Evolutionary conservation across 1,140 invertebrate genomes (phyloP).

Genomic region (Ganaspis sp.): DNA sequence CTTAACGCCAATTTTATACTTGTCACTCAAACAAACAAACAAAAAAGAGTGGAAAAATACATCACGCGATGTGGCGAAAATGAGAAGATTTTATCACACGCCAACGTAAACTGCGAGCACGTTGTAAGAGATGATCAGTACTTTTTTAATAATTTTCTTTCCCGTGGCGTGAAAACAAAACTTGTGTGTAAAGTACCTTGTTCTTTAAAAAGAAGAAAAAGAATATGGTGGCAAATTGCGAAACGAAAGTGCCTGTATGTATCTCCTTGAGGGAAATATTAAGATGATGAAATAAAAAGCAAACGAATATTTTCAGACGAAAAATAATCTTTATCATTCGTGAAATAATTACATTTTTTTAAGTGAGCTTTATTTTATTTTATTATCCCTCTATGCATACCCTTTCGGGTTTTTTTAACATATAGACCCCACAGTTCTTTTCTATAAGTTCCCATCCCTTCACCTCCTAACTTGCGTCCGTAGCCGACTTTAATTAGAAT

Average conservation of each 20-base stretch:
- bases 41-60: neutral
- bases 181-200: neutral
- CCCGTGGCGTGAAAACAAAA: neutral
- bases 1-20: neutral
- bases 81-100: constrained; percentile 13
- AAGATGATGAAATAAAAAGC: no score
- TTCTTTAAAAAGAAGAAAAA: neutral
- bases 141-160: constrained; percentile 19
- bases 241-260: neutral
- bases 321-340: no score
- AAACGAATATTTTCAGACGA: no score
- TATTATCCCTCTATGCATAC: no score
- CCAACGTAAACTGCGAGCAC: neutral
- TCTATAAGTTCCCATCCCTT: no score
- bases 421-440: no score
- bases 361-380: no score
- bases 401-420: no score
- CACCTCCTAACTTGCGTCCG: no score
- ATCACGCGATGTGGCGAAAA: constrained; percentile 5
- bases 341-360: no score
- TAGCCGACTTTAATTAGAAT: no score
- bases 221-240: neutral
- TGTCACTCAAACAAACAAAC: constrained; percentile 3
- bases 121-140: constrained; percentile 1
- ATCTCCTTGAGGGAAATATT: no score